These are phyloP conservation scores for Salpingus planirostris DNA, from an alignment of 2,888 invertebrate genomes.

Conservation along the genomic window DNA sequence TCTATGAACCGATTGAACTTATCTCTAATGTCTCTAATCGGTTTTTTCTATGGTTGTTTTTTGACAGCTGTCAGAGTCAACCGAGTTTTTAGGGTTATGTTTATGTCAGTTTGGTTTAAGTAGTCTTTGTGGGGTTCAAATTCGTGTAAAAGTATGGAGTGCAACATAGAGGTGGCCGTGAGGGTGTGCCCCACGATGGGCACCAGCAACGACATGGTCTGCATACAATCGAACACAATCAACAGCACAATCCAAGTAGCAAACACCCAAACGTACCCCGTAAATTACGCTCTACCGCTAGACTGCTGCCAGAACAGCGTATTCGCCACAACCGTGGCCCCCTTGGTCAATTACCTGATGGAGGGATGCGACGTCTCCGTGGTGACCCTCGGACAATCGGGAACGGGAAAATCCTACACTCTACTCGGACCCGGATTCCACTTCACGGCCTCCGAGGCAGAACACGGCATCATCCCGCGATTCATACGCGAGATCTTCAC, in stretches of 20 bases:
- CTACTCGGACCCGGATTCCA: constrained; percentile 60
- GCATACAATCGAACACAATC: constrained; percentile 51
- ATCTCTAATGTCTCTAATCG: too few relatives aligned
- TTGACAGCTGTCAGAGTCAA: too few relatives aligned
- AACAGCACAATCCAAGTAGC: constrained; percentile 52
- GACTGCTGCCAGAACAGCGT: constrained; percentile 56
- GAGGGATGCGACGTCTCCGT: constrained; percentile 71
- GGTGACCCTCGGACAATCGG: constrained; percentile 56
- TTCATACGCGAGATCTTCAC: constrained; percentile 64
- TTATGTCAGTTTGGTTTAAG: background rate
- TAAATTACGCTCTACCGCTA: constrained; percentile 48
- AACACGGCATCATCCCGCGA: constrained; percentile 63
- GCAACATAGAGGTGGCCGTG: constrained; percentile 64
- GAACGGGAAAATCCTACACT: constrained; percentile 64
- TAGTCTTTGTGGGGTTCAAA: too few relatives aligned
- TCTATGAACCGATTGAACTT: too few relatives aligned
- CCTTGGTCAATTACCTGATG: constrained; percentile 56
- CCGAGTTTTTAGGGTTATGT: constrained; percentile 1
- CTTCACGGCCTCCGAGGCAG: constrained; percentile 54
- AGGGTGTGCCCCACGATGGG: constrained; percentile 52
- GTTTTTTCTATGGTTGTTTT: too few relatives aligned
- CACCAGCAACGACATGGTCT: constrained; percentile 46
- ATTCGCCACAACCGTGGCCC: constrained; percentile 56
- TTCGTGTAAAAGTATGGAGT: constrained; percentile 59
- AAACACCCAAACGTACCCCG: constrained; percentile 51